These are phyloP conservation scores for Chrysopa pallens DNA, from an alignment of 1,140 invertebrate genomes.

Conservation along the genomic window DNA sequence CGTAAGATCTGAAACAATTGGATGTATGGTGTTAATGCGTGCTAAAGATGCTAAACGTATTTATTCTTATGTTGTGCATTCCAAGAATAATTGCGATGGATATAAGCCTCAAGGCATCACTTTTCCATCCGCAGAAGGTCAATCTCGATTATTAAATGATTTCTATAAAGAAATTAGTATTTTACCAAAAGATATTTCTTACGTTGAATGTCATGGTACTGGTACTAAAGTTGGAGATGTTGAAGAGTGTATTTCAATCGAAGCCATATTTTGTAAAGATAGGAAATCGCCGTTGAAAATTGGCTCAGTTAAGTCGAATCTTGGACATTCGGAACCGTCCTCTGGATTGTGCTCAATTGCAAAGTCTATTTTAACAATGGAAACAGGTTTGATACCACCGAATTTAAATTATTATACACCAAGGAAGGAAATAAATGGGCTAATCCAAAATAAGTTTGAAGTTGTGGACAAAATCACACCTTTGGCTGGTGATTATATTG, in stretches of 20 bases:
- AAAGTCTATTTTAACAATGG: slow-evolving; percentile 62
- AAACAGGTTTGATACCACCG: slow-evolving; percentile 51
- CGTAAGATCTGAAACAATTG: slow-evolving; percentile 31
- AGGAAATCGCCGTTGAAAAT: slow-evolving; percentile 52
- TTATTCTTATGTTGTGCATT: slow-evolving; percentile 34
- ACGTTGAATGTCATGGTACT: slow-evolving; percentile 88
- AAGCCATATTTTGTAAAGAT: slow-evolving; percentile 57
- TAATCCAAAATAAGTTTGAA: slow-evolving; percentile 47
- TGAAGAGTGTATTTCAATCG: slow-evolving; percentile 72
- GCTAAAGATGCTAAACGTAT: slow-evolving; percentile 55
- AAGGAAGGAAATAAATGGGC: slow-evolving; percentile 49
- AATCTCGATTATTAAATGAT: slow-evolving; percentile 58
- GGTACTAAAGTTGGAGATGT: slow-evolving; percentile 65
- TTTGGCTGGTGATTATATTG: slow-evolving; percentile 39
- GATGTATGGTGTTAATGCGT: slow-evolving; percentile 23
- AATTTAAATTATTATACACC: slow-evolving; percentile 62
- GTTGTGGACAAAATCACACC: slow-evolving; percentile 46
- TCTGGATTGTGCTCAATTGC: slow-evolving; percentile 71
- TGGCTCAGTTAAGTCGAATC: slow-evolving; percentile 84
- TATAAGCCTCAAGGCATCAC: slow-evolving; percentile 64
- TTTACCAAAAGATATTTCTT: slow-evolving; percentile 49
- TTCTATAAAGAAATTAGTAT: slow-evolving; percentile 75
- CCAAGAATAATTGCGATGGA: slow-evolving; percentile 68
- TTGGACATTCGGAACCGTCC: slow-evolving; percentile 83
- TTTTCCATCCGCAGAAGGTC: slow-evolving; percentile 70